These are phyloP conservation scores for Hedychridium roseum DNA, from an alignment of 2,888 invertebrate genomes.

Conservation along the genomic window DNA sequence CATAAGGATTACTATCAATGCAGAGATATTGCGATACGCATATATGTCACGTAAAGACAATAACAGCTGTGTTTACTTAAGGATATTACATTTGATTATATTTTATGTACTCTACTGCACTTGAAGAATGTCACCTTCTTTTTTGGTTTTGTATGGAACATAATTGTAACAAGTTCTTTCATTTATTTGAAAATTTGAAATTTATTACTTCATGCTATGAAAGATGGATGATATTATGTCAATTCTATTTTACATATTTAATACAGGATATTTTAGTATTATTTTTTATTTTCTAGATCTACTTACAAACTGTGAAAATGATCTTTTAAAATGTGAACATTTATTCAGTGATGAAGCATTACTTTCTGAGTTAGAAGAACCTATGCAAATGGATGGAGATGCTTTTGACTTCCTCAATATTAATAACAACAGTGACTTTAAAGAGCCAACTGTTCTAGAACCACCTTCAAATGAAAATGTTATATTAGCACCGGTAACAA, in stretches of 20 bases:
- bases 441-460: conserved; percentile 34
- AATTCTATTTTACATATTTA: not conserved
- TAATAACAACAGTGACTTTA: conserved; percentile 35
- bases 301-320: conserved; percentile 73
- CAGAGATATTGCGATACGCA: too few species aligned
- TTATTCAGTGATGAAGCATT: conserved; percentile 67
- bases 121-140: too few species aligned
- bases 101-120: too few species aligned
- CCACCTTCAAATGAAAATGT: conserved; percentile 34
- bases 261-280: not conserved
- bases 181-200: too few species aligned
- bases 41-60: too few species aligned
- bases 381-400: conserved; percentile 64
- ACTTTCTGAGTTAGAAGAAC: conserved; percentile 65
- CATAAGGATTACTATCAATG: too few species aligned
- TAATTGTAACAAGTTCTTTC: not conserved
- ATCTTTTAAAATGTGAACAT: conserved; percentile 68
- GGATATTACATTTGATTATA: too few species aligned
- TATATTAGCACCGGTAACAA: conserved; percentile 26
- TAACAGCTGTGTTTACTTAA: too few species aligned
- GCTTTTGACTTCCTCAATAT: conserved; percentile 64
- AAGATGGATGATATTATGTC: not conserved
- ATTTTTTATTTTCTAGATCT: conserved; percentile 67
- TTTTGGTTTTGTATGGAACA: too few species aligned
- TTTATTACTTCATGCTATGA: not conserved